These are phyloP conservation scores for Tipula unca DNA, from an alignment of 2,888 invertebrate species.

Conservation along the genomic window DNA sequence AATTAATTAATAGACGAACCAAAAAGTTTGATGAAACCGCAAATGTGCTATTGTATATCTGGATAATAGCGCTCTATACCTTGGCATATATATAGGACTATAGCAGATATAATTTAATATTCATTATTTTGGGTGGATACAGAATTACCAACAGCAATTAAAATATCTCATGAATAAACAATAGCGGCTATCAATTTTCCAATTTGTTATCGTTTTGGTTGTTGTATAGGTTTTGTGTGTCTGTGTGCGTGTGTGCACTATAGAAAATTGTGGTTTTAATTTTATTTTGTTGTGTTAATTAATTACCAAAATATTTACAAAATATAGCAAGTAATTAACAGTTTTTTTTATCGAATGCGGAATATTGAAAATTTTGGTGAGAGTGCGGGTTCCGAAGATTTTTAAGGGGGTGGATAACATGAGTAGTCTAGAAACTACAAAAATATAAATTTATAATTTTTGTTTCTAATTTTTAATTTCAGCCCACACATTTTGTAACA, in stretches of 20 bases:
- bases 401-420: too few species aligned
- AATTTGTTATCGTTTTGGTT: background rate
- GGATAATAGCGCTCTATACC: too few species aligned
- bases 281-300: background rate
- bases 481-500: conserved; percentile 42
- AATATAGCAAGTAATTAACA: background rate
- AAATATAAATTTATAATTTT: too few species aligned
- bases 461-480: too few species aligned
- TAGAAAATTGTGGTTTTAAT: background rate
- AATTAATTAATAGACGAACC: background rate
- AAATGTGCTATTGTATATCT: background rate
- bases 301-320: background rate
- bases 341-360: background rate
- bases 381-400: background rate
- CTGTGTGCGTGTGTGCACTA: too few species aligned
- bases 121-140: background rate
- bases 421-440: too few species aligned
- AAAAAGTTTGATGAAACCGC: background rate
- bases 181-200: background rate
- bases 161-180: background rate
- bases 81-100: too few species aligned
- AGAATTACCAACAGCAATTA: background rate
- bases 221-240: background rate
- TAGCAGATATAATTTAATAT: background rate
- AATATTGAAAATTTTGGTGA: background rate